Base-by-base conservation (phyloP, 2,113 vertebrate species). In the Anser brachyrhynchus region DNA sequence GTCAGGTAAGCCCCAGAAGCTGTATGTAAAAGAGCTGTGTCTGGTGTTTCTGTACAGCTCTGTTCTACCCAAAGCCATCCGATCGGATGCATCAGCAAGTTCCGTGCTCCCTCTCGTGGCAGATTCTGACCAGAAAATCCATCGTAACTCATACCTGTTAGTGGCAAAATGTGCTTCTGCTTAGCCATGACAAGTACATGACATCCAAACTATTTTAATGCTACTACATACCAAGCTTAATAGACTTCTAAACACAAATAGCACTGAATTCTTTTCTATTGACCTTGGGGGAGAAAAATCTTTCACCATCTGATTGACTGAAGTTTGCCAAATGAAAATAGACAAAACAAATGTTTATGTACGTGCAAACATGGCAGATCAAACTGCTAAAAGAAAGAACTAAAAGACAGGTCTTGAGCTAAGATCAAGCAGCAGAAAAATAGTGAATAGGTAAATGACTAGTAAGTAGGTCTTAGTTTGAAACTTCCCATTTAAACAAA, bases 221-320 rank as follows among this genome's bases (percentile, higher is more conserved):
- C n/a, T 70, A 43, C 69, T 64, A 39, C 0, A 0, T 64, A 77
- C n/a, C 41, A 69, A 74, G 73, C 64, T 86, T 49, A 91, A 96
- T 70, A 91, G 92, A 97, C 87, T 92, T 96, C 91, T 89, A 89
- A 97, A 97, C 97, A 97, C 96, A 94, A 87, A 89, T 92, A 97
- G 97, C 95, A 97, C 95, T 98, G 97, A 97, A 98, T 95, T 98
- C 94, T 90, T 97, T 98, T 99, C 99, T 99, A 99, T 99, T 99
- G 98, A 99, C 98, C 99, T 97, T 95, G 98, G 98, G 97, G 97
- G 95, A 97, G 97, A 98, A 98, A 98, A 97, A 98, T 98, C 97
- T 98, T 98, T 99, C 98, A 99, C 98, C 98, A 99, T 99, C 98
- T 97, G 98, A 98, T 98, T 98, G 98, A 99, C 97, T 97, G 97